These are phyloP conservation scores for Alentia gelatinosa DNA, from an alignment of 2,888 invertebrate genomes.

Conservation along the genomic window DNA sequence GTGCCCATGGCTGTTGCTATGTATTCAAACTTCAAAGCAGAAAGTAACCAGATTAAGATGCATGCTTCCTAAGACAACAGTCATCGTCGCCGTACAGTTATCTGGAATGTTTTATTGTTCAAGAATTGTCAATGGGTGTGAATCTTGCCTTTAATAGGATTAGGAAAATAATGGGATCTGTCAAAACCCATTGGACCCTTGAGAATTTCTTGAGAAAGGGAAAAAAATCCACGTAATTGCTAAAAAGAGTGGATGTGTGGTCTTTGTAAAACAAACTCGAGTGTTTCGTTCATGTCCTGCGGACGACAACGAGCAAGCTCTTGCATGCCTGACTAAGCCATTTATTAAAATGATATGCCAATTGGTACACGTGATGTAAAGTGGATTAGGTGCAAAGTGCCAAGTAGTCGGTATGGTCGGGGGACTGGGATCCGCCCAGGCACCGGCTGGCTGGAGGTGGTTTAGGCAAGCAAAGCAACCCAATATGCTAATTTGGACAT, in stretches of 20 bases:
- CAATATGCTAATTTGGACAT: conserved; percentile 1
- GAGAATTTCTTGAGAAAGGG: background rate
- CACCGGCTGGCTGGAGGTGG: background rate
- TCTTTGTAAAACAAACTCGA: no score
- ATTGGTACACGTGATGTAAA: background rate
- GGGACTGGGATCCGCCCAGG: background rate
- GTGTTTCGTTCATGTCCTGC: no score
- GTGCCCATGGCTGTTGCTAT: no score
- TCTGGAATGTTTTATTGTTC: no score
- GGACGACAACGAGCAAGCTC: background rate
- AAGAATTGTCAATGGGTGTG: background rate
- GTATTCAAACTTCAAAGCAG: no score
- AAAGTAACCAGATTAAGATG: no score
- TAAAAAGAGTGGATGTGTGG: background rate
- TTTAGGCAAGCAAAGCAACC: background rate
- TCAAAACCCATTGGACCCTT: background rate
- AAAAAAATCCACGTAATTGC: background rate
- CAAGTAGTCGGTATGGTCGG: background rate
- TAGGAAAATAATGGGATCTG: conserved; percentile 9
- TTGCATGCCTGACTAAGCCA: background rate
- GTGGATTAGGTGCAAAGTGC: background rate
- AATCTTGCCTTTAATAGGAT: background rate
- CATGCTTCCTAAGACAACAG: no score
- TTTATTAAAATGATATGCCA: background rate
- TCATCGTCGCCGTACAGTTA: no score